Percentiles rank a stretch among this genome's conserved stretches.
Conservation (phyloP, 2,888 invertebrate species). For the Balanococcus diminutus region DNA sequence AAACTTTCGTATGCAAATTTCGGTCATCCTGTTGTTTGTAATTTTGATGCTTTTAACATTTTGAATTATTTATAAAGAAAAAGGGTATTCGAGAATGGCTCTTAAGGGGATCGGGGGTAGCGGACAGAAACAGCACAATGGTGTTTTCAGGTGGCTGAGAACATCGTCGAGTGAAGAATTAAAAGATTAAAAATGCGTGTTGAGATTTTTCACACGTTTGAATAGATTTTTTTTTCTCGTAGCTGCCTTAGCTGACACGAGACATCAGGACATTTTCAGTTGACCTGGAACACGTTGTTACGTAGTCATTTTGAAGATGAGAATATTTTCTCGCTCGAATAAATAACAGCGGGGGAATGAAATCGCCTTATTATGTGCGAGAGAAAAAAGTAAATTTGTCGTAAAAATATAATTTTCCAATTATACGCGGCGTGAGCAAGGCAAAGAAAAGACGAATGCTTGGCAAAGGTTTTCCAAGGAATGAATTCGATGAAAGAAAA, state of each 20-base stretch:
- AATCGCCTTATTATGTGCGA: neutral
- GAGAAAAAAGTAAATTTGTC: neutral
- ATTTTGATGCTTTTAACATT: conserved; percentile 36
- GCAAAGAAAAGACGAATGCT: neutral
- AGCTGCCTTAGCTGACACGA: neutral
- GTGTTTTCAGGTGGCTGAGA: neutral
- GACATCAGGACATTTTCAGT: neutral
- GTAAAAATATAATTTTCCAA: conserved; percentile 26
- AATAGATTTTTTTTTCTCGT: neutral
- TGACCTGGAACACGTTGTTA: neutral
- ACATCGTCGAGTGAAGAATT: conserved; percentile 15
- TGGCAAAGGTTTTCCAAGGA: neutral
- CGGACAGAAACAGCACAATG: neutral
- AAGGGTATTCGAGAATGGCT: neutral
- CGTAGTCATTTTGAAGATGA: neutral
- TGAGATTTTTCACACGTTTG: conserved; percentile 20
- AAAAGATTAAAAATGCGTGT: conserved; percentile 25
- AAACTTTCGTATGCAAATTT: conserved; percentile 35
- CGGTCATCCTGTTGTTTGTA: conserved; percentile 29
- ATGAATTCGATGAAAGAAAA: conserved; percentile 16
- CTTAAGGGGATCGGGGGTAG: neutral
- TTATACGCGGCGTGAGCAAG: neutral
- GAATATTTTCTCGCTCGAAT: neutral
- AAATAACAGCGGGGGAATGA: neutral
- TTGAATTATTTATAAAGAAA: conserved; percentile 46